Conservation (phyloP, 64 coral and sea anemone species). For the Cladopsammia gracilis region DNA sequence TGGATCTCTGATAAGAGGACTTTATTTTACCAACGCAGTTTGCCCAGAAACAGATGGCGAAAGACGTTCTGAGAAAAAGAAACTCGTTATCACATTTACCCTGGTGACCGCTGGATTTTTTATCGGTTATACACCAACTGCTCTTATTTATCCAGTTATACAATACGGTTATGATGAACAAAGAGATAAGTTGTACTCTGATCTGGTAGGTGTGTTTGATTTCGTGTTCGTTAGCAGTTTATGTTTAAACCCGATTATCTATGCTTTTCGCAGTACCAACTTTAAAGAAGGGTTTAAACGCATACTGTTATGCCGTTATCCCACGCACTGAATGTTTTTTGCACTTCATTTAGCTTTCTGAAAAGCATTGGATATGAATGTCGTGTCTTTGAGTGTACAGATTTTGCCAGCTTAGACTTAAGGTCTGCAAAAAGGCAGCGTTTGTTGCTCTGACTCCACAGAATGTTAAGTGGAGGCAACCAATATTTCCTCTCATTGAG, state of each 20-base stretch:
- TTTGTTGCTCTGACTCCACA: too few species aligned
- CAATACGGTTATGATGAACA: background rate
- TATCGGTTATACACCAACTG: background rate
- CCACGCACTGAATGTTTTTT: too few species aligned
- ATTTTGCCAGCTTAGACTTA: too few species aligned
- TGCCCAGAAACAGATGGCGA: background rate
- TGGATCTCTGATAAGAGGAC: constrained; percentile 32
- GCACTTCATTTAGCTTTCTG: too few species aligned
- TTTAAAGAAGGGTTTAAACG: background rate
- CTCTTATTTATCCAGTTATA: too few species aligned
- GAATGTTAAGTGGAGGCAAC: too few species aligned
- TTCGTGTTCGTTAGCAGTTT: background rate
- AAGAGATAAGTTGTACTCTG: background rate
- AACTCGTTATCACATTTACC: background rate
- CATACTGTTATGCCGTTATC: background rate
- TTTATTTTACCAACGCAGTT: constrained; percentile 45
- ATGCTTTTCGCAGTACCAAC: background rate
- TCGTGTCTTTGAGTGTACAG: too few species aligned
- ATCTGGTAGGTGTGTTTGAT: background rate
- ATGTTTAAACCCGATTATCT: background rate
- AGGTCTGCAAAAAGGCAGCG: too few species aligned
- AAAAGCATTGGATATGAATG: too few species aligned
- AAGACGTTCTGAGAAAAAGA: too few species aligned
- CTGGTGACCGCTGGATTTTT: background rate
- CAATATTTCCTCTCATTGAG: too few species aligned